Evolutionary conservation across 64 coral and sea anemone species (phyloP).

Genomic region (Trachythela sp.): DNA sequence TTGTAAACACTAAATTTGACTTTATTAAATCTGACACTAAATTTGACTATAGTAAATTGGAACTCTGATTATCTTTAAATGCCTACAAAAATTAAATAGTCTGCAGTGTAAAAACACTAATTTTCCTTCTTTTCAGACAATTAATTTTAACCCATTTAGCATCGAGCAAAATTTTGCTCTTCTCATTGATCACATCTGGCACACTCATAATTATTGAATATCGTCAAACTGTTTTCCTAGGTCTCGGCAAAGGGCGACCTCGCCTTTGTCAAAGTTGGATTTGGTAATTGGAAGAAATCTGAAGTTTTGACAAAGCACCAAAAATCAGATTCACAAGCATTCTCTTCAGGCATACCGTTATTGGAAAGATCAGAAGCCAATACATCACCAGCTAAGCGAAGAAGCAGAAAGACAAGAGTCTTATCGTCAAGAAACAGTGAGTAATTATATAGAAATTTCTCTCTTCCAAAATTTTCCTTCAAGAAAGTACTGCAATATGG

Average conservation of each 20-base stretch:
- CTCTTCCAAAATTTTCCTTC: background rate
- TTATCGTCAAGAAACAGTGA: background rate
- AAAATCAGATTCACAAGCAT: conserved; percentile 1
- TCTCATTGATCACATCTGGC: too few species aligned
- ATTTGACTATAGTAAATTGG: too few species aligned
- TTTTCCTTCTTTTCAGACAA: too few species aligned
- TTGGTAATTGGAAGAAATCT: conserved; percentile 2
- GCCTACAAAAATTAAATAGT: too few species aligned
- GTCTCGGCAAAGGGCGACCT: background rate
- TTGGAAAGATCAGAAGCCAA: background rate
- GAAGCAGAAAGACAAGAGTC: background rate
- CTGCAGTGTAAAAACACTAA: too few species aligned
- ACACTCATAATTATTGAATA: too few species aligned
- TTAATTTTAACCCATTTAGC: too few species aligned
- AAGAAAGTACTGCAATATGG: background rate
- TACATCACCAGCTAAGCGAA: background rate
- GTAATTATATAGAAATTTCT: background rate
- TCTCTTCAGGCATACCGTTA: background rate
- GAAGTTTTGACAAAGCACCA: background rate
- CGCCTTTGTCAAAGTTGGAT: background rate
- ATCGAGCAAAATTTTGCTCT: too few species aligned
- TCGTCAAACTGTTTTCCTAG: too few species aligned
- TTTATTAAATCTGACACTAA: too few species aligned
- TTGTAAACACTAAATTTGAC: too few species aligned
- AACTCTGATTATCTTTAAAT: too few species aligned